These are phyloP conservation scores for Meleagris gallopavo DNA, from an alignment of 2,113 vertebrate genomes.

Conservation along the genomic window DNA sequence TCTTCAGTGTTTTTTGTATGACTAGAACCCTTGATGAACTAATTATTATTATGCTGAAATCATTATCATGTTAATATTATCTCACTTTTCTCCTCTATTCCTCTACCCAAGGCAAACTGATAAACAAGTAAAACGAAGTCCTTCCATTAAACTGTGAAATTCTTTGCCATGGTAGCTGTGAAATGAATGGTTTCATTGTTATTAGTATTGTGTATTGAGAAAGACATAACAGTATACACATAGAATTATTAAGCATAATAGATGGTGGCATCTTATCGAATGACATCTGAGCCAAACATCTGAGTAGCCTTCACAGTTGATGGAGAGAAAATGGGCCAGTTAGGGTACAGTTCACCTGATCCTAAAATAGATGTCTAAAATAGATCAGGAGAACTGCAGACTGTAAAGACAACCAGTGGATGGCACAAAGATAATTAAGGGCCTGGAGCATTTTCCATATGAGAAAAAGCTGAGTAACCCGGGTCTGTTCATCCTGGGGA, in stretches of 20 bases:
- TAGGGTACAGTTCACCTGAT: background rate
- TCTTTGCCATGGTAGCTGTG: background rate
- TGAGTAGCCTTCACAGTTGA: background rate
- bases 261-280: background rate
- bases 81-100: constrained; percentile 6
- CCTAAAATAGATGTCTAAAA: background rate
- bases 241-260: background rate
- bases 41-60: constrained; percentile 25
- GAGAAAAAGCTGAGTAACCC: too few species aligned
- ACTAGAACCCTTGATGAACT: background rate
- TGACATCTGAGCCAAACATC: background rate
- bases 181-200: background rate
- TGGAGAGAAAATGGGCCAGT: background rate
- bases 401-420: background rate
- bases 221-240: rapidly evolving
- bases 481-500: too few species aligned
- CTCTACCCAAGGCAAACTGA: constrained; percentile 38
- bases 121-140: constrained; percentile 22
- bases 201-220: background rate
- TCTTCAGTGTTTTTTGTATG: background rate
- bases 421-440: too few species aligned
- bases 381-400: background rate
- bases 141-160: constrained; percentile 31
- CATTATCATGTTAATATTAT: constrained; percentile 25
- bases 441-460: too few species aligned